Evolutionary conservation across 2,797 vertebrate genomes (phyloP).

Genomic region (Cuculus canorus): DNA sequence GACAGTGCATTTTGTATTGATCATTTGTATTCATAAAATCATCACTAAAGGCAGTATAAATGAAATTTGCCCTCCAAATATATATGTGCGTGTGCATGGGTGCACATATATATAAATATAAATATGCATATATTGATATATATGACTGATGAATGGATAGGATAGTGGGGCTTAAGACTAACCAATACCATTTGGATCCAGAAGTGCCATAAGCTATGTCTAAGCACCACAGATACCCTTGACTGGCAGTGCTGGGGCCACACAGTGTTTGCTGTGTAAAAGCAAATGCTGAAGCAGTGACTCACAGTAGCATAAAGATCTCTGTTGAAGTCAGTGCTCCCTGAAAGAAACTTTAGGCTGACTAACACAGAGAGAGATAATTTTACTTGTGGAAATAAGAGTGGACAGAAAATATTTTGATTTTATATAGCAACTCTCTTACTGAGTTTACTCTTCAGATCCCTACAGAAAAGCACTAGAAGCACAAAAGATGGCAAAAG

Average conservation of each 20-base stretch:
- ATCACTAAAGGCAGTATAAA: neutral
- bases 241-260: neutral
- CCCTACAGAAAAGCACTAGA: neutral
- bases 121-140: neutral
- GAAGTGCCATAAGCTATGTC: constrained; percentile 1
- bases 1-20: neutral
- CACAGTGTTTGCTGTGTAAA: neutral
- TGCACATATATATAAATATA: neutral
- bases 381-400: neutral
- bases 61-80: neutral
- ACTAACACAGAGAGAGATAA: neutral
- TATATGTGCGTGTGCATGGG: neutral
- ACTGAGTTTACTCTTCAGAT: neutral
- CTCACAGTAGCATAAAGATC: neutral
- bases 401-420: neutral
- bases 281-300: neutral
- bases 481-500: neutral
- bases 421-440: neutral
- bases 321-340: neutral
- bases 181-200: neutral
- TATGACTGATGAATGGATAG: neutral
- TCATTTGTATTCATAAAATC: constrained; percentile 44
- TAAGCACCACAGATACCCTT: neutral
- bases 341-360: constrained; percentile 1
- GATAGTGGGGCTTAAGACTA: neutral